Base-by-base conservation (phyloP, 2,888 invertebrate species). In the Apodemia mormo region DNA sequence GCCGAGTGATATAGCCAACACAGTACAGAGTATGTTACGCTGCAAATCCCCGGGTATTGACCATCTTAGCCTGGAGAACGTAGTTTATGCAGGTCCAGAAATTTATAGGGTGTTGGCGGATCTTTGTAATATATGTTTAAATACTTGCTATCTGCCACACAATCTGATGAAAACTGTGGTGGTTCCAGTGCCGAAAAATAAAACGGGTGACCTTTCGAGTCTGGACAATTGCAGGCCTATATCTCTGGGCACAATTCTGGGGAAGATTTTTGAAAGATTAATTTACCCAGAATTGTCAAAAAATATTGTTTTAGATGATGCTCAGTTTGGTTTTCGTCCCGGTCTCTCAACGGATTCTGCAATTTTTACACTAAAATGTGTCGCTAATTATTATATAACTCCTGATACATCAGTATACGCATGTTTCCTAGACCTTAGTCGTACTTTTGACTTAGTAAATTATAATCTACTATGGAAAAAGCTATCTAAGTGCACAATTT, bases 261-360 rank as follows among this genome's bases (percentile, higher is more conserved):
- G 73, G 0, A 75, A 74, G 58, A 67, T 76, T 22, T n/a, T 76
- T 10, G 74, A 77, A 30, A 68, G 71, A 12, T 40, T 75, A 40
- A 54, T 76, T 40, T 70, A 74, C 65, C 72, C 71, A 1, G 68
- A 70, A 14, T 12, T 52, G n/a, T 6, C 12, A 14, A 52, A n/a
- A 4, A 52, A 52, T 6, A 8, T 8, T 49, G 14, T 5, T 2
- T 5, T 49, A 5, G 49, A 49, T 49, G 49, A 9, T 14, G 9
- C 49, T 9, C 49, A 76, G 73, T n/a, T 76, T 75, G 74, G 74
- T 43, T 76, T 74, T 65, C 71, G 73, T 65, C 61, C 71, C 12
- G 74, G 74, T 71, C 71, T 74, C 54, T 73, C 75, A 54, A 75
- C 73, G 1, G 77, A 76, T n/a, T 67, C 73, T 10, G 76, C 73